phyloP scores from a whole-genome alignment of 1,140 invertebrate genomes.

The Euura saliciscinereae region DNA sequence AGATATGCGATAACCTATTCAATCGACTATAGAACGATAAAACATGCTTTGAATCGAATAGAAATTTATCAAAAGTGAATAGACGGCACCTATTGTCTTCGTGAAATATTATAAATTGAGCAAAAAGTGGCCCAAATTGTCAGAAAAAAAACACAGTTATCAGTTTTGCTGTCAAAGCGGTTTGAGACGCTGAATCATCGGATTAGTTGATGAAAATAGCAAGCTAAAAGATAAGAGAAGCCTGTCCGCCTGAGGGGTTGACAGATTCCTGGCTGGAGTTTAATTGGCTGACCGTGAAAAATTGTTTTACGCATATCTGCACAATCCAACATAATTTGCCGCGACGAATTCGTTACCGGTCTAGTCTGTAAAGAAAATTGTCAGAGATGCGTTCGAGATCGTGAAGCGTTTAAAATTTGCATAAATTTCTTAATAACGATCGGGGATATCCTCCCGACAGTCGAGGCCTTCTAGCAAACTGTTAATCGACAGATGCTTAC shows the following conservation, averaged over 20 bases:
- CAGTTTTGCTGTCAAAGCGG: too few relatives aligned
- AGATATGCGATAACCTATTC: slow-evolving; percentile 5
- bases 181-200: too few relatives aligned
- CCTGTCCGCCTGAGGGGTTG: background rate
- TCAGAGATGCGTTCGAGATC: background rate
- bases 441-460: background rate
- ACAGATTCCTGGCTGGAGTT: background rate
- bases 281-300: background rate
- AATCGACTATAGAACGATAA: background rate
- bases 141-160: background rate
- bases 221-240: background rate
- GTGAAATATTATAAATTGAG: background rate
- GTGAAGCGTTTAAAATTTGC: background rate
- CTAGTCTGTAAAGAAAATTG: background rate
- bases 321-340: background rate
- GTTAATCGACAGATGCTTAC: background rate
- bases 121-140: background rate
- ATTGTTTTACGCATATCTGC: background rate
- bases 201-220: too few relatives aligned
- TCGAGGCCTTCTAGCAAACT: background rate
- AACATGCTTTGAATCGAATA: background rate
- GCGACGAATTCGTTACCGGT: background rate
- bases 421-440: slow-evolving; percentile 2
- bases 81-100: background rate
- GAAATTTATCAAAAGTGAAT: background rate